These are phyloP conservation scores for Pseudotriccus pelzelni DNA, from an alignment of 2,797 vertebrate genomes.

Conservation along the genomic window DNA sequence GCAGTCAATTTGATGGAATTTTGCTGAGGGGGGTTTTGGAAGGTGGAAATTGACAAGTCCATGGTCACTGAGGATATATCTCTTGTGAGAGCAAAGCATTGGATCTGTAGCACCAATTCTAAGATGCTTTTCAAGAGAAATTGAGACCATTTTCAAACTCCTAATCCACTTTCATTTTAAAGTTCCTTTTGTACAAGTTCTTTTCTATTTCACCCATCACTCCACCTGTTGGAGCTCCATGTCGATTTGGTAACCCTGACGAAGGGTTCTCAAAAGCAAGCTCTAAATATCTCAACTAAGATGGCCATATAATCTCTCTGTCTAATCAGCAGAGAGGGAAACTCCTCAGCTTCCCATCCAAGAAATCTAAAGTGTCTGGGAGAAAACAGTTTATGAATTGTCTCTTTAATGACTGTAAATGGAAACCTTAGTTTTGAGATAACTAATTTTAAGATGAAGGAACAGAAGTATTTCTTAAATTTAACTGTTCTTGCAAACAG, in stretches of 20 bases:
- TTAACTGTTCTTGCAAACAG: not conserved
- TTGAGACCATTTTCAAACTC: rapidly evolving
- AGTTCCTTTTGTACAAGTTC: not conserved
- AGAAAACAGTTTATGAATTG: not conserved
- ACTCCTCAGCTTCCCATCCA: not conserved
- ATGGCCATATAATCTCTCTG: not conserved
- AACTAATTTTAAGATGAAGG: not conserved
- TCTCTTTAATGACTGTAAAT: not conserved
- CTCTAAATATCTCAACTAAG: not conserved
- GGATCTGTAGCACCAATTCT: not conserved
- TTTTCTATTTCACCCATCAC: not conserved
- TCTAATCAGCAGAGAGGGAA: not conserved
- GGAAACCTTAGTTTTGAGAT: not conserved
- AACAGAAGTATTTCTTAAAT: not conserved
- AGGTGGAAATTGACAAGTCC: not conserved
- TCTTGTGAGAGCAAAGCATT: not conserved
- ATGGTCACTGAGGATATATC: rapidly evolving
- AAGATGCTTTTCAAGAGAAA: not conserved
- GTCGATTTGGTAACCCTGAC: not conserved
- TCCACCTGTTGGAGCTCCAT: not conserved
- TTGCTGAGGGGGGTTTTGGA: not conserved
- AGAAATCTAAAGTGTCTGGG: not conserved
- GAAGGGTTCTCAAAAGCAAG: not conserved
- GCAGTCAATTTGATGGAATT: not conserved
- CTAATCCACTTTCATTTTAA: not conserved